Evolutionary conservation across 2,888 invertebrate genomes (phyloP), one percentile per base, ranked within the genome.

Genomic region (Melipona bicolor): DNA sequence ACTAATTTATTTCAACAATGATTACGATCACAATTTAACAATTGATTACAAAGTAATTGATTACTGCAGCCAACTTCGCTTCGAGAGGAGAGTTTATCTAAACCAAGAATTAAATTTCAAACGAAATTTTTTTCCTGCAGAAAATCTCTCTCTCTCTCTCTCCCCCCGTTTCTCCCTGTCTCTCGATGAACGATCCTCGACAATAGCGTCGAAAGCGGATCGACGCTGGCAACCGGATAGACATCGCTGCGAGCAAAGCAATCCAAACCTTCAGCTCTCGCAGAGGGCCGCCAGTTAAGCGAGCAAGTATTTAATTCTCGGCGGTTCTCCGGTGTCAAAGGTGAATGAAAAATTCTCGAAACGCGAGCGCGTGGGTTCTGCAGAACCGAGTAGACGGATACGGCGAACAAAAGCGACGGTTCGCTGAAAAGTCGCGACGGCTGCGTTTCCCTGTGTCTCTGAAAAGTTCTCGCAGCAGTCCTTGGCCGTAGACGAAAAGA

Each of bases 271-370:
- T 49, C 43, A 9, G 19, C 13, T 15, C 24, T 15, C 21, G 43
- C 36, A 24, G 24, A 36, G 36, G 21, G 3, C 9, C 24, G 43
- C 6, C 75, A 43, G 62, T 56, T 67, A 56, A 27, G 21, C 67
- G 67, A 19, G 67, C 75, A 75, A 67, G 21, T 75, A 75, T 75
- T 75, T 75, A 75, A 75, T 75, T 67, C 54, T 43, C 24, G 17
- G 21, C 21, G 21, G n/a, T 4, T 17, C 56, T 68, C 59, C 27
- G 43, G 17, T 64, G 54, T 77, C 72, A 77, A 72, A 77, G 54
- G 52, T 21, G 54, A 69, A 69, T 49, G 76, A 61, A 68, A 52
- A 76, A 54, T 62, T 49, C 54, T 43, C n/a, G 71, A 49, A 19
- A 70, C 54, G 13, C 36, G 17, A n/a, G 77, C 43, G 43, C 43